Percentiles rank a stretch among this genome's conserved stretches.
phyloP scores from a whole-genome alignment of 2,888 invertebrate species.

The Crossocerus cetratus region DNA sequence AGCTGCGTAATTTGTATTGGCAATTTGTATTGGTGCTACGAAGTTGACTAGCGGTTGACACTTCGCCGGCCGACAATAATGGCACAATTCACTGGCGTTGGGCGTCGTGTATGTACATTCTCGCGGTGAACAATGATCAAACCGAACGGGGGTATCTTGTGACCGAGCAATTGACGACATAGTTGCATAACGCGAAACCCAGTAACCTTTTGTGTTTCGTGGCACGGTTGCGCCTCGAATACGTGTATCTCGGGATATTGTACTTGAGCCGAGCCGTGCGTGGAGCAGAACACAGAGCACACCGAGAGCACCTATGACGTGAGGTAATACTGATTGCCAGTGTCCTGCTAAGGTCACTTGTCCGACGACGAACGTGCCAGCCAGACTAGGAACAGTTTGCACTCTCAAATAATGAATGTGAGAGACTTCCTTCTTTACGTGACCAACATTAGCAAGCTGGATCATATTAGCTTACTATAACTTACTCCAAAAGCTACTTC shows the following conservation, averaged over 20 bases:
- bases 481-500: no score
- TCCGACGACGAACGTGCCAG: constrained; percentile 65
- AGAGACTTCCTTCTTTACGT: constrained; percentile 37
- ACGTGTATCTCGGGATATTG: constrained; percentile 10
- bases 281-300: constrained; percentile 5
- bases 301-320: constrained; percentile 42
- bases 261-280: constrained; percentile 4
- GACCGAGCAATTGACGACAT: constrained; percentile 35
- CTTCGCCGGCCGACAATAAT: no score
- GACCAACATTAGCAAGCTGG: no score
- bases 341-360: constrained; percentile 70
- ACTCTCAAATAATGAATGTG: constrained; percentile 59
- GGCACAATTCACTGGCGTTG: no score
- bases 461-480: no score
- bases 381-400: constrained; percentile 57
- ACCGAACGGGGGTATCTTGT: constrained; percentile 31
- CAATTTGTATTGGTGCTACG: neutral
- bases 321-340: constrained; percentile 61
- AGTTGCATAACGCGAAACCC: constrained; percentile 69
- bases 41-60: neutral
- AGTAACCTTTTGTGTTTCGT: constrained; percentile 70
- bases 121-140: constrained; percentile 5
- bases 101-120: neutral
- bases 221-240: constrained; percentile 37
- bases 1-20: no score